phyloP scores from a whole-genome alignment of 2,797 vertebrate species.

The Galaxias olidus region DNA sequence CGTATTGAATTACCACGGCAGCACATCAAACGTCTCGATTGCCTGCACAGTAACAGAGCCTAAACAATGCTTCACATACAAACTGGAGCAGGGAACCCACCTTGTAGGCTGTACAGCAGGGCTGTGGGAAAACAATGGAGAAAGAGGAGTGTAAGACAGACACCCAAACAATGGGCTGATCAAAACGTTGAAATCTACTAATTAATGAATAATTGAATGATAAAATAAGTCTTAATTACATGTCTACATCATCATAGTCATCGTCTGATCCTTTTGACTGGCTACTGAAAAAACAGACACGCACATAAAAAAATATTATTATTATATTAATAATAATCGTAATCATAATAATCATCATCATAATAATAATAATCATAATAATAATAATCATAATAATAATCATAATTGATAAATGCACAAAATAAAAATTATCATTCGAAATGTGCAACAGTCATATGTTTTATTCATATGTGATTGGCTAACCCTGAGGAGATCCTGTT shows the following conservation, averaged over 20 bases:
- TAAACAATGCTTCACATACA: too few relatives aligned
- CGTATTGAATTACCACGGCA: too few relatives aligned
- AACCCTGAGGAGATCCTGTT: constrained; percentile 5
- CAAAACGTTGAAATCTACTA: too few relatives aligned
- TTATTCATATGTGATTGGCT: background rate
- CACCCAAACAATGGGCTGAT: too few relatives aligned
- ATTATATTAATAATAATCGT: background rate
- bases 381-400: too few relatives aligned
- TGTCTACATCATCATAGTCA: constrained; percentile 88
- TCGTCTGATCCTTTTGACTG: constrained; percentile 73
- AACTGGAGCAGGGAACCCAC: constrained; percentile 23
- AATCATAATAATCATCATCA: too few relatives aligned
- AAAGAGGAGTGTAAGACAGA: background rate
- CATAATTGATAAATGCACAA: background rate
- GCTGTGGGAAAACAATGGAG: constrained; percentile 24
- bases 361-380: too few relatives aligned
- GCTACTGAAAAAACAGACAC: constrained; percentile 50
- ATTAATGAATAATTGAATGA: too few relatives aligned
- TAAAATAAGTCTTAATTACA: constrained; percentile 72
- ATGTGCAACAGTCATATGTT: too few relatives aligned
- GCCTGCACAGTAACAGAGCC: too few relatives aligned
- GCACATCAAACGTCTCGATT: too few relatives aligned
- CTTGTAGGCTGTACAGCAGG: constrained; percentile 37
- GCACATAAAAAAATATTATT: background rate
- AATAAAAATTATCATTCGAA: too few relatives aligned